Percentiles rank a stretch among this genome's conserved stretches.
Evolutionary conservation across 2,113 vertebrate species (phyloP).

Genomic region (Seriola dumerili): DNA sequence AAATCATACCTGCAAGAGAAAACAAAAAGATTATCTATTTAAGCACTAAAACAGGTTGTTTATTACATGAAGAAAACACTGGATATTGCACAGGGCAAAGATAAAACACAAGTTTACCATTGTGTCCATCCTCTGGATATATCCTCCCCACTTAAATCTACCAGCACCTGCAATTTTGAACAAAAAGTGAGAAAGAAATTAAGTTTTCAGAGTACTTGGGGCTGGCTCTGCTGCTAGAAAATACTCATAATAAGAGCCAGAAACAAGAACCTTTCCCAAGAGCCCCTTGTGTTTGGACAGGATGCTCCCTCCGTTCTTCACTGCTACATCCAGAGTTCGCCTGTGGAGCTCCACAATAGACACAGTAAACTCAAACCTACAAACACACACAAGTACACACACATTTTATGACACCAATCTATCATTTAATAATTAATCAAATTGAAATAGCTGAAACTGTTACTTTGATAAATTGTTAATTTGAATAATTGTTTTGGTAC

Average conservation of each 20-base stretch:
- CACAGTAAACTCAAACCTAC: slow-evolving; percentile 95
- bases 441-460: not conserved
- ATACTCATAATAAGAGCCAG: not conserved
- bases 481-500: not conserved
- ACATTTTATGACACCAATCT: not conserved
- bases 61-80: not conserved
- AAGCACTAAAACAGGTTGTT: not conserved
- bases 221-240: not conserved
- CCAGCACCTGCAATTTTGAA: slow-evolving; percentile 85
- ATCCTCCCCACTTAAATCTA: slow-evolving; percentile 92
- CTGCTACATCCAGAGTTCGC: slow-evolving; percentile 94
- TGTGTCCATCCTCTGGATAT: slow-evolving; percentile 94
- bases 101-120: slow-evolving; percentile 86
- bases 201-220: not conserved
- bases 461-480: not conserved
- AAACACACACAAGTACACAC: slow-evolving; percentile 16
- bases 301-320: slow-evolving; percentile 96
- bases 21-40: not conserved
- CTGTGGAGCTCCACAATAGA: slow-evolving; percentile 92
- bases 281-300: slow-evolving; percentile 98
- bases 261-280: slow-evolving; percentile 90
- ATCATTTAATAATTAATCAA: not conserved
- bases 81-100: not conserved
- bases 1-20: slow-evolving; percentile 90
- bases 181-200: not conserved